phyloP scores from a whole-genome alignment of 2,888 invertebrate genomes.

The Synanthedon andrenaeformis region DNA sequence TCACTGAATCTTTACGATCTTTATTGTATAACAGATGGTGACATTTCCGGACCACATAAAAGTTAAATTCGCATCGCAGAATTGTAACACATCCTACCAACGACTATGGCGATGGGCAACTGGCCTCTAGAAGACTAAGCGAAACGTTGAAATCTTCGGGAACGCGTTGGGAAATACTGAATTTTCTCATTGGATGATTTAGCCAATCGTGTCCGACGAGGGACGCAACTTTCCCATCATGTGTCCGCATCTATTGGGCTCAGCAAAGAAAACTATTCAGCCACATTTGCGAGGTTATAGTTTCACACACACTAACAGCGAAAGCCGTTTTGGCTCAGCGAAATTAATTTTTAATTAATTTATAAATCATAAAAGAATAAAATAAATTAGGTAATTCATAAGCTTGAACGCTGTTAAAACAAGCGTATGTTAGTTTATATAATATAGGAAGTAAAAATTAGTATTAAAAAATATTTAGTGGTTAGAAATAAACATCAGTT shows the following conservation, averaged over 20 bases:
- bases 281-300: conserved; percentile 18
- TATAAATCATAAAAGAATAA: conserved; percentile 10
- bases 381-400: conserved; percentile 6
- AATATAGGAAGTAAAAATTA: conserved; percentile 26
- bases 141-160: conserved; percentile 27
- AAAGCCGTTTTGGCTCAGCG: conserved; percentile 25
- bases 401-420: conserved; percentile 31
- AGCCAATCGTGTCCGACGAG: conserved; percentile 22
- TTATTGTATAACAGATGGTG: no score
- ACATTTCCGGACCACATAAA: no score
- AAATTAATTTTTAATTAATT: conserved; percentile 13
- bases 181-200: conserved; percentile 12
- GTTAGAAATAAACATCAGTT: background rate
- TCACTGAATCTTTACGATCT: no score
- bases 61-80: conserved; percentile 18
- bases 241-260: conserved; percentile 37
- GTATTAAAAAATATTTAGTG: conserved; percentile 3
- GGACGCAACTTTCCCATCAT: conserved; percentile 37
- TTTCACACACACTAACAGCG: conserved; percentile 21
- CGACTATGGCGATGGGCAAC: conserved; percentile 43
- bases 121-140: conserved; percentile 57
- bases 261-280: conserved; percentile 36
- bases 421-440: conserved; percentile 24
- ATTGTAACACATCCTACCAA: conserved; percentile 26
- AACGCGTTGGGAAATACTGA: conserved; percentile 44